phyloP scores from a whole-genome alignment of 2,113 vertebrate species.

The Chiloscyllium plagiosum region DNA sequence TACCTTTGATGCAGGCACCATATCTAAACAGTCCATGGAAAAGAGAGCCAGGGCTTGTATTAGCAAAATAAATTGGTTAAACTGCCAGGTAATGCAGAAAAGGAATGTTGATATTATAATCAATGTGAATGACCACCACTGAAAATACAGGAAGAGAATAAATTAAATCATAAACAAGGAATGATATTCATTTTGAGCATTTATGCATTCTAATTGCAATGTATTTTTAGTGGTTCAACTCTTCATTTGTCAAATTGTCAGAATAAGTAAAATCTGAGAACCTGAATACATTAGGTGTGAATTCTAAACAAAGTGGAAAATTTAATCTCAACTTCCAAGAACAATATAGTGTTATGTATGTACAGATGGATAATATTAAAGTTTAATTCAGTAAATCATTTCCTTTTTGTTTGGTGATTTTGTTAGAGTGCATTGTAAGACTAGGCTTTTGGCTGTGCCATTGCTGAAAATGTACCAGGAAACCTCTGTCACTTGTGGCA shows the following conservation, averaged over 20 bases:
- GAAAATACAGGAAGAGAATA: conserved; percentile 43
- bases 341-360: background rate
- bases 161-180: conserved; percentile 36
- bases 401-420: background rate
- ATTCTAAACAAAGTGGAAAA: background rate
- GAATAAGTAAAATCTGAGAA: background rate
- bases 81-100: conserved; percentile 94
- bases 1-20: conserved; percentile 77
- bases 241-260: background rate
- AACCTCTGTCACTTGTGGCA: too few relatives aligned
- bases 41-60: conserved; percentile 83
- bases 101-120: conserved; percentile 79
- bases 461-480: background rate
- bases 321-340: background rate
- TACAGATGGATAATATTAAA: background rate
- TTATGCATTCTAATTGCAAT: too few relatives aligned
- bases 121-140: conserved; percentile 73
- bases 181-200: background rate
- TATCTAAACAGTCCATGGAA: conserved; percentile 72
- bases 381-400: background rate
- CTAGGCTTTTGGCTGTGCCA: background rate
- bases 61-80: conserved; percentile 92
- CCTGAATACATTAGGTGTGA: background rate
- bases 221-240: background rate
- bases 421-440: background rate